Conservation (phyloP, 1,140 invertebrate genomes). For the Apolygus lucorum region DNA sequence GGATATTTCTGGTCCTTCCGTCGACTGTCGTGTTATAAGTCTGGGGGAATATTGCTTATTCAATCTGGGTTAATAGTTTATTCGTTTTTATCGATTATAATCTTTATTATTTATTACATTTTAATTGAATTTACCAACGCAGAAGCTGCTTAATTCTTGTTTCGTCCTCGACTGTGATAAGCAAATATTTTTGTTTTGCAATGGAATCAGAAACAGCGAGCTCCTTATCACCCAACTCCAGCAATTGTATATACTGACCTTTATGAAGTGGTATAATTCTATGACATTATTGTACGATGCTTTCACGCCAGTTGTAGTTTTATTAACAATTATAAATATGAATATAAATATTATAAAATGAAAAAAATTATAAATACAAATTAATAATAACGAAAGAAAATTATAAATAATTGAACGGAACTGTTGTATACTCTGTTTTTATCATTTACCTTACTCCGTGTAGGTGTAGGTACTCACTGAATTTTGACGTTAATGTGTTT, state of each 20-base stretch:
- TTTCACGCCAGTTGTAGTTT: constrained; percentile 13
- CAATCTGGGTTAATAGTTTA: background rate
- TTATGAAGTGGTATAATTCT: background rate
- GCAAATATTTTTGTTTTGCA: background rate
- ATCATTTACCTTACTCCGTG: too few relatives aligned
- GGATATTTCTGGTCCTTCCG: background rate
- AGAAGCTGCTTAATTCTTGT: background rate
- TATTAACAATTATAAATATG: constrained; percentile 12
- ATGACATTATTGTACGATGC: background rate
- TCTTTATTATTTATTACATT: background rate
- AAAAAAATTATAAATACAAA: background rate
- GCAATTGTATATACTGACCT: background rate
- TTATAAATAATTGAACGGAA: constrained; percentile 13
- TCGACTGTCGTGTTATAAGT: background rate
- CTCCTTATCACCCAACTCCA: background rate
- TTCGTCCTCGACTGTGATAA: constrained; percentile 14
- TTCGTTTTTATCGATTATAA: background rate
- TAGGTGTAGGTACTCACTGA: too few relatives aligned
- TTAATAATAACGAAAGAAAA: background rate
- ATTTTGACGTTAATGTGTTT: too few relatives aligned
- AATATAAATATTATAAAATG: constrained; percentile 2
- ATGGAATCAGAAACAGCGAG: constrained; percentile 11
- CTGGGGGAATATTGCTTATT: background rate
- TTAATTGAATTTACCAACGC: background rate
- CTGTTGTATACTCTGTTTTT: too few relatives aligned